These are phyloP conservation scores for Gallinago stenura DNA, from an alignment of 2,797 vertebrate genomes.

Conservation along the genomic window DNA sequence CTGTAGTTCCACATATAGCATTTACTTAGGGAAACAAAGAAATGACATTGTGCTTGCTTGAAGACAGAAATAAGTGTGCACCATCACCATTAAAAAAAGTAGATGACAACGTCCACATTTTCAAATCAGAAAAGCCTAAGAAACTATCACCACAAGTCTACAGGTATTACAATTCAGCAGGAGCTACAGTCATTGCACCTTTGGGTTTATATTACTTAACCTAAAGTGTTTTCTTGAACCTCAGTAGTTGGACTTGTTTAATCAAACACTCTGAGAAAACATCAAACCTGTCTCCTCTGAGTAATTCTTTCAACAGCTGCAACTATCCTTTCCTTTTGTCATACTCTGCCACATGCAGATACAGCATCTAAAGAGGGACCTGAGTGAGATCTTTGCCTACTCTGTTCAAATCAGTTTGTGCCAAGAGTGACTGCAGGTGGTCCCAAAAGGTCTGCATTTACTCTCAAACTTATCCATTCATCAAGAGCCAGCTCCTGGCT, in stretches of 20 bases:
- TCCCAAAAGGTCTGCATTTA: neutral
- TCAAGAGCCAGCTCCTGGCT: neutral
- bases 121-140: neutral
- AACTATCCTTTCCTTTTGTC: neutral
- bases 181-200: neutral
- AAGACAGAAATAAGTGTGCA: neutral
- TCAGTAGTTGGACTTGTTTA: neutral
- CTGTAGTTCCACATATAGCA: neutral
- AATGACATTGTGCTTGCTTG: neutral
- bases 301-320: neutral
- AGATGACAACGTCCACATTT: neutral
- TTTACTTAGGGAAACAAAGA: neutral
- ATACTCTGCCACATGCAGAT: neutral
- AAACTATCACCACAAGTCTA: neutral
- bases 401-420: neutral
- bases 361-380: neutral
- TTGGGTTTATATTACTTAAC: neutral
- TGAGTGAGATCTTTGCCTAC: neutral
- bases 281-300: neutral
- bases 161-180: neutral
- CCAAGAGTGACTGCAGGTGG: neutral
- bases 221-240: neutral
- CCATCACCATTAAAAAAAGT: neutral
- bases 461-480: neutral
- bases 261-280: neutral